Evolutionary conservation across 2,797 vertebrate species (phyloP).

Genomic region (Vireo griseus): DNA sequence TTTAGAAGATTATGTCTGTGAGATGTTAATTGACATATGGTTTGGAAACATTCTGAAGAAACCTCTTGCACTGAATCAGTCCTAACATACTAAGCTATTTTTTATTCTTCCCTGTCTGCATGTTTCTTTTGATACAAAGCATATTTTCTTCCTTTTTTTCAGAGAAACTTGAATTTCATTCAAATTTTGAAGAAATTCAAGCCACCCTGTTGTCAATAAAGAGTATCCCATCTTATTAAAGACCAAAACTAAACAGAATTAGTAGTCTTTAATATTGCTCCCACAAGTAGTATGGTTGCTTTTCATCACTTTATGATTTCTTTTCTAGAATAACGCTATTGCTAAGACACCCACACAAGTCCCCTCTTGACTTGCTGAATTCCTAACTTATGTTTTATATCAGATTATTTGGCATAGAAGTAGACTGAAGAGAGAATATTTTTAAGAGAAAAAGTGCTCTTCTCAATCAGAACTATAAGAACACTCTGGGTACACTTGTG

Average conservation of each 20-base stretch:
- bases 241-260: neutral
- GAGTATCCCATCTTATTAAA: neutral
- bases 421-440: neutral
- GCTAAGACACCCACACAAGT: neutral
- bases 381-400: neutral
- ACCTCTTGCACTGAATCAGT: neutral
- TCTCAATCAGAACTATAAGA: neutral
- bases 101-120: neutral
- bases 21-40: neutral
- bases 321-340: neutral
- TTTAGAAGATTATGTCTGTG: neutral
- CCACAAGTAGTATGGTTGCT: neutral
- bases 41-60: neutral
- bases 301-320: neutral
- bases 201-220: neutral
- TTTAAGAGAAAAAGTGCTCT: neutral
- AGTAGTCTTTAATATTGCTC: neutral
- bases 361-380: neutral
- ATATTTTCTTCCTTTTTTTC: neutral
- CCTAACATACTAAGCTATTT: neutral
- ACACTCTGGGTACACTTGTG: neutral
- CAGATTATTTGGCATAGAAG: neutral
- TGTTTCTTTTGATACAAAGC: neutral
- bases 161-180: neutral
- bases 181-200: neutral